These are phyloP conservation scores for Nemurella pictetii DNA, from an alignment of 2,888 invertebrate genomes.

Conservation along the genomic window DNA sequence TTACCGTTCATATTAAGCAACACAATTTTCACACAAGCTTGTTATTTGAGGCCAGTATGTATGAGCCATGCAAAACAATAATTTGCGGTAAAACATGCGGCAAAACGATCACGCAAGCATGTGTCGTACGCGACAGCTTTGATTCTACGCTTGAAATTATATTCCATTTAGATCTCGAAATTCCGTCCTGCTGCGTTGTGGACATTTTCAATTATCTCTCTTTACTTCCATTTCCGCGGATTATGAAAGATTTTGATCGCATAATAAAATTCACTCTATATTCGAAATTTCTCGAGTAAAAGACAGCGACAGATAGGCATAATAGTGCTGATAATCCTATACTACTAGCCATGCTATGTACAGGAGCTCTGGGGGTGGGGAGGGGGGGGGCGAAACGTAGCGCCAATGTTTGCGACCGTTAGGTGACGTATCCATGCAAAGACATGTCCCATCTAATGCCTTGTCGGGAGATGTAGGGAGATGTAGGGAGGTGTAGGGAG, in stretches of 20 bases:
- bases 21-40: background rate
- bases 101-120: too few species aligned
- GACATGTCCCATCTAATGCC: slow-evolving; percentile 28
- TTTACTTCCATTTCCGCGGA: background rate
- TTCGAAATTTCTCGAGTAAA: background rate
- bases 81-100: background rate
- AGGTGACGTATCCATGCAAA: slow-evolving; percentile 43
- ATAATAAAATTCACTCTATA: background rate
- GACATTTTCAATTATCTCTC: background rate
- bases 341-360: background rate
- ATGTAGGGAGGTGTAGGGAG: background rate
- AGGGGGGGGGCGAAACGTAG: slow-evolving; percentile 22
- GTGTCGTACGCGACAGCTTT: background rate
- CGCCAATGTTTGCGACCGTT: slow-evolving; percentile 18
- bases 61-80: background rate
- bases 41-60: background rate
- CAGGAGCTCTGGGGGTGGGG: background rate
- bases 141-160: background rate
- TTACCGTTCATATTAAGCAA: background rate
- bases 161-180: background rate
- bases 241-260: background rate
- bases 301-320: background rate
- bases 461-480: slow-evolving; percentile 29
- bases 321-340: slow-evolving; percentile 21
- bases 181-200: background rate